Base-by-base conservation (phyloP, 2,888 invertebrate genomes). In the Darwinula stevensoni region DNA sequence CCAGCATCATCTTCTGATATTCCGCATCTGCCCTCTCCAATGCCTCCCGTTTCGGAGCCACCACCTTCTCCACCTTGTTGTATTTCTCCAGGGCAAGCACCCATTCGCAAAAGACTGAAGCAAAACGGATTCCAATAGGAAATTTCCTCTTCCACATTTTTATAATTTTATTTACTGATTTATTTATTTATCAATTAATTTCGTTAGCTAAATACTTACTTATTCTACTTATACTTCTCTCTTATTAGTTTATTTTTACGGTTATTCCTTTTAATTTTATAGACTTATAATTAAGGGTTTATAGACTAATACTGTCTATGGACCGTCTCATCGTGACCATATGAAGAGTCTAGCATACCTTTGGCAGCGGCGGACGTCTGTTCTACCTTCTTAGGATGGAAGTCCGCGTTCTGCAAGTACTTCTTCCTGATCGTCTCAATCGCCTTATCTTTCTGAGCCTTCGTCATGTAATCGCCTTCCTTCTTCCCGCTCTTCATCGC, bases 21-120 rank as follows among this genome's bases (percentile, higher is more conserved):
- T 73, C 78, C 1, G 82, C 80, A 41, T 38, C 32, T 16, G 35
- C 31, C 50, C 57, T 56, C 46, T 71, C 70, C 66, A 13, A 28
- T 6, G 28, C 28, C 14, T 28, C 28, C 28, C 14, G 9, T 14
- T 28, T 28, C 11, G 28, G 28, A 28, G 14, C 28, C 6, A 14
- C 28, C 5, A 11, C 28, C 13, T 28, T 70, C 58, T 65, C 82
- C 28, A 82, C 69, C 53, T 74, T 71, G 3, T 71, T 80, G 46
- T 84, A 84, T 47, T 78, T 68, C 50, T 84, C 78, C 49, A 84
- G 82, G 2, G 82, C 82, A 36, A 74, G 60, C 13, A 78, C 80
- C 84, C 84, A 84, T 45, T 74, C 63, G 46, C 76, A 76, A 15
- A 84, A 55, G 9, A 5, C 28, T 28, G 28, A n/a, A n/a, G n/a